Evolutionary conservation across 1,140 invertebrate species (phyloP).

Genomic region (Pseudoatta argentina): DNA sequence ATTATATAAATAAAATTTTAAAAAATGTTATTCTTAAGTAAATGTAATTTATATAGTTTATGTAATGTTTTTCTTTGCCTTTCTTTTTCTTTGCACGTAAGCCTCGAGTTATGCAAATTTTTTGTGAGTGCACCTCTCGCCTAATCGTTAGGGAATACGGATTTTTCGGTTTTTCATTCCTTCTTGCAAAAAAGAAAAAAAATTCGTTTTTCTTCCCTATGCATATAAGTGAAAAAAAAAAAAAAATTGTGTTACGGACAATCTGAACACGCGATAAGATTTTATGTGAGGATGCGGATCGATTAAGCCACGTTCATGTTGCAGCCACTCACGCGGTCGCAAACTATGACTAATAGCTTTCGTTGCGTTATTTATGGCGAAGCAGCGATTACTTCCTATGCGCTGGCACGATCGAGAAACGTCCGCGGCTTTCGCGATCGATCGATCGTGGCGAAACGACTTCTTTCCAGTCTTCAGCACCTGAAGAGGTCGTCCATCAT

Average conservation of each 20-base stretch:
- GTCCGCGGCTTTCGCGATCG: slow-evolving; percentile 61
- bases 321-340: slow-evolving; percentile 31
- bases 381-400: slow-evolving; percentile 64
- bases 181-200: neutral
- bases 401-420: slow-evolving; percentile 52
- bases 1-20: neutral
- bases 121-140: neutral
- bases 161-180: slow-evolving; percentile 1
- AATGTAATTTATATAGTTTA: slow-evolving; percentile 19
- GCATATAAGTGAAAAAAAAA: neutral
- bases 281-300: slow-evolving; percentile 58
- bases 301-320: slow-evolving; percentile 55
- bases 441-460: slow-evolving; percentile 63
- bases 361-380: slow-evolving; percentile 67
- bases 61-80: neutral
- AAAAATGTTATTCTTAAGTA: neutral
- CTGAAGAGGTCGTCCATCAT: slow-evolving; percentile 60
- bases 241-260: neutral
- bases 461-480: slow-evolving; percentile 59
- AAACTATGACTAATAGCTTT: slow-evolving; percentile 71
- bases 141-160: slow-evolving; percentile 31
- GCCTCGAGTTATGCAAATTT: slow-evolving; percentile 31
- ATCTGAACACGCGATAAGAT: slow-evolving; percentile 40
- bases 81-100: neutral
- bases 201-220: neutral